These are phyloP conservation scores for Eupithecia pulchellata DNA, from an alignment of 2,888 invertebrate genomes.

Conservation along the genomic window DNA sequence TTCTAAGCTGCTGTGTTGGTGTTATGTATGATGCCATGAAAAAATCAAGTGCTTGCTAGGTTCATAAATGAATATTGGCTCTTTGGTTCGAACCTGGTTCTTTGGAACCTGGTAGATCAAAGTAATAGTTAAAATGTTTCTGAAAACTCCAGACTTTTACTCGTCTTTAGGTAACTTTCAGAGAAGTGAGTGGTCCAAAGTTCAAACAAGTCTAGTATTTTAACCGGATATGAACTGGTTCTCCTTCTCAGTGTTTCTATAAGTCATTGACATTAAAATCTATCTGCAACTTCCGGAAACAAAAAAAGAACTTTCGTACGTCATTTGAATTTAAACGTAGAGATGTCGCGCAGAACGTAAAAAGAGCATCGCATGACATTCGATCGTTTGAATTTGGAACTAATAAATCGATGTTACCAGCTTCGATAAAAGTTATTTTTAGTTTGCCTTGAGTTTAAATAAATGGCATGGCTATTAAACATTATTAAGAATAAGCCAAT, in stretches of 20 bases:
- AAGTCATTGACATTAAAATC: constrained; percentile 14
- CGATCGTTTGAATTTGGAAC: constrained; percentile 31
- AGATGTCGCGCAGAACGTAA: constrained; percentile 19
- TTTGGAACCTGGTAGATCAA: neutral
- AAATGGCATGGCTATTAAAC: constrained; percentile 19
- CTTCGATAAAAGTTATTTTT: constrained; percentile 38
- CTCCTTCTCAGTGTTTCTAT: neutral
- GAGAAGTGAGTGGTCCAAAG: constrained; percentile 2
- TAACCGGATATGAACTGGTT: constrained; percentile 14
- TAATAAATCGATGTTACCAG: constrained; percentile 38
- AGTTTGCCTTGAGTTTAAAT: constrained; percentile 24
- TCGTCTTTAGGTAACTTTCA: neutral
- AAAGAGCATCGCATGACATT: constrained; percentile 36
- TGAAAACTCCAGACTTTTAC: neutral
- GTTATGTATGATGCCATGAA: neutral
- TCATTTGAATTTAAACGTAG: constrained; percentile 21
- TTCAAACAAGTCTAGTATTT: neutral
- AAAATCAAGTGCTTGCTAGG: neutral
- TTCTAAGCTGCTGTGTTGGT: neutral
- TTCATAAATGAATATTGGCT: neutral
- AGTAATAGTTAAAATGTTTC: neutral
- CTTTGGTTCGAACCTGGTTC: too few species aligned
- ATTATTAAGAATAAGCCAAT: constrained; percentile 2
- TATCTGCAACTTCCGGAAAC: constrained; percentile 14
- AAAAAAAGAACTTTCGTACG: constrained; percentile 11